Evolutionary conservation across 2,797 vertebrate species (phyloP), one percentile per base, ranked within the genome.

Genomic region (Perodicticus potto): DNA sequence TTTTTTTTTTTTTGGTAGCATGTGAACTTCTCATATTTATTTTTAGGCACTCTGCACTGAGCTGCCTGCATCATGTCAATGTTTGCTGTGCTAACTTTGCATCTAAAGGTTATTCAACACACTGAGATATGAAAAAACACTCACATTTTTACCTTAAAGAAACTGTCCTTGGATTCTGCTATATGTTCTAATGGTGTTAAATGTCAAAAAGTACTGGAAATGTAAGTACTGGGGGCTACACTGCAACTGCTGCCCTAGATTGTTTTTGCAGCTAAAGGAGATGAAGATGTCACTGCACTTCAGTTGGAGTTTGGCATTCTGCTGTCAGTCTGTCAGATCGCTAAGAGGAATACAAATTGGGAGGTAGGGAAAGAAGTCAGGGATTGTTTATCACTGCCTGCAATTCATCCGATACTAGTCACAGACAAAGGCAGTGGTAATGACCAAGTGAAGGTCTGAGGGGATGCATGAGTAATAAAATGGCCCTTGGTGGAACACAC

Each of bases 51-150:
- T 97, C 89, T 95, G 97, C 97, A 93, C 96, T 69, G 96, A 98
- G 95, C 87, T 96, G 96, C 94, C 97, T 98, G 94, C 93, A 97
- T 97, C 97, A 87, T 96, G 97, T 97, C 98, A 98, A 90, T 96
- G 95, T 98, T 98, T 98, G 97, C 97, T 96, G 77, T 97, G 95
- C 92, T 98, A 98, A 97, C 98, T 98, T 72, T 96, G 93, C 92
- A 97, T 97, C 97, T 97, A 98, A 98, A 98, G 98, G 97, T 98
- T 98, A 98, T 93, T 97, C 97, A 98, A 97, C 97, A 98, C 93
- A 82, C 95, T 97, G 97, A 97, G 95, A 85, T 97, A 92, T 84
- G 91, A 95, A 97, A 98, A 98, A 98, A 89, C 76, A 97, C 95
- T 98, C 94, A 95, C 83, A 96, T 93, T 98, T 98, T 95, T 97